A percentile compares a stretch with the other conserved stretches of the same genome.
phyloP scores from a whole-genome alignment of 2,888 invertebrate species.

The Flexamia atlantica region DNA sequence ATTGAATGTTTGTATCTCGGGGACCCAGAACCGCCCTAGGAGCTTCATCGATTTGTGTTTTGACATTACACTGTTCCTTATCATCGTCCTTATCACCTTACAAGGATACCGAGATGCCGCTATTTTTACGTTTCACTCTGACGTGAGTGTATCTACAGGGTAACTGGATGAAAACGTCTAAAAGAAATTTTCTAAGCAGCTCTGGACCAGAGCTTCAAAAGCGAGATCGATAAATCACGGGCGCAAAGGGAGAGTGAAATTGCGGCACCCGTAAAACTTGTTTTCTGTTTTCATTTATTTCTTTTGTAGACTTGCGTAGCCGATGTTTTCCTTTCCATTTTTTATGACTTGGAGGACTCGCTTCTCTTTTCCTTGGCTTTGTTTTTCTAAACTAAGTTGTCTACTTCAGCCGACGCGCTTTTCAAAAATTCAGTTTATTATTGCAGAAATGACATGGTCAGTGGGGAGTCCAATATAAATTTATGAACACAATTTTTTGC shows the following conservation, averaged over 20 bases:
- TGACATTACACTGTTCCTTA: constrained; percentile 41
- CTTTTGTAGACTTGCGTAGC: constrained; percentile 49
- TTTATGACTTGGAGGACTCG: background rate
- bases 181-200: constrained; percentile 4
- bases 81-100: constrained; percentile 28
- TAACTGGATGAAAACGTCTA: constrained; percentile 1
- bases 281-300: constrained; percentile 49
- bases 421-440: too few species aligned
- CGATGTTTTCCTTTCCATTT: constrained; percentile 23
- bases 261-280: constrained; percentile 47
- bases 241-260: constrained; percentile 50
- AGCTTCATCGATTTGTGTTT: constrained; percentile 45
- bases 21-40: background rate
- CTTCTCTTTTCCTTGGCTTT: constrained; percentile 13
- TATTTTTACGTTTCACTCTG: constrained; percentile 8
- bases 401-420: too few species aligned
- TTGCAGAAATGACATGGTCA: too few species aligned
- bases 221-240: constrained; percentile 54
- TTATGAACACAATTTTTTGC: too few species aligned
- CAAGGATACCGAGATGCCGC: background rate
- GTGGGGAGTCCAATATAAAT: too few species aligned
- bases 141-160: background rate
- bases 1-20: background rate
- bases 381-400: background rate
- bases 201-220: constrained; percentile 3